Evolutionary conservation across 2,888 invertebrate genomes (phyloP), one percentile per base, ranked within the genome.

Genomic region (Habroteleia sp.): DNA sequence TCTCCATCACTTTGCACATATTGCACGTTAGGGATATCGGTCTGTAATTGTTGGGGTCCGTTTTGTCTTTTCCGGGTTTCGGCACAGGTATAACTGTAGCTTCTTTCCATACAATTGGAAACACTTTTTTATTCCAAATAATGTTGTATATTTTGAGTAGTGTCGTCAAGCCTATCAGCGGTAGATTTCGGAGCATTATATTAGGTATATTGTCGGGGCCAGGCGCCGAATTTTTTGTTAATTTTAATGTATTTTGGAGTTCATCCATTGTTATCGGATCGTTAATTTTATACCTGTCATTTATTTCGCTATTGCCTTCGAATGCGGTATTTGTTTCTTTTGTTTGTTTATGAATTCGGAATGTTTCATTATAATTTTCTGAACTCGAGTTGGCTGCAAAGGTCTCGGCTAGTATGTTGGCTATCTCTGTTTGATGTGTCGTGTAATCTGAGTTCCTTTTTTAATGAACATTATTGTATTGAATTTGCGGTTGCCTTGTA

Each of bases 1-100:
- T 77, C 62, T 77, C 77, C 0, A 79, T 8, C 5, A 44, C 35
- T 48, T 79, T 76, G n/a, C 79, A 63, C 50, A 76, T n/a, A n/a
- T n/a, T n/a, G n/a, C n/a, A n/a, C n/a, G n/a, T n/a, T n/a, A n/a
- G n/a, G n/a, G n/a, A n/a, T n/a, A 76, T 76, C 6, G 74, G 76
- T 3, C 72, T 54, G 33, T 78, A 74, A 20, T 46, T 74, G 0
- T 13, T 25, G 10, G 68, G 44, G 10, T 41, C 17, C 6, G 10
- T 17, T 44, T 48, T 58, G 10, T 58, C 46, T 37, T 77, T 74
- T 3, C 48, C 48, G 5, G 66, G 68, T 52, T 78, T 78, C 4
- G 48, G 14, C n/a, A n/a, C n/a, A n/a, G n/a, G n/a, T n/a, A n/a
- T n/a, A n/a, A n/a, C n/a, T n/a, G n/a, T n/a, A n/a, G 74, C 71